These are phyloP conservation scores for Limanda limanda DNA, from an alignment of 2,113 vertebrate genomes.

Conservation along the genomic window DNA sequence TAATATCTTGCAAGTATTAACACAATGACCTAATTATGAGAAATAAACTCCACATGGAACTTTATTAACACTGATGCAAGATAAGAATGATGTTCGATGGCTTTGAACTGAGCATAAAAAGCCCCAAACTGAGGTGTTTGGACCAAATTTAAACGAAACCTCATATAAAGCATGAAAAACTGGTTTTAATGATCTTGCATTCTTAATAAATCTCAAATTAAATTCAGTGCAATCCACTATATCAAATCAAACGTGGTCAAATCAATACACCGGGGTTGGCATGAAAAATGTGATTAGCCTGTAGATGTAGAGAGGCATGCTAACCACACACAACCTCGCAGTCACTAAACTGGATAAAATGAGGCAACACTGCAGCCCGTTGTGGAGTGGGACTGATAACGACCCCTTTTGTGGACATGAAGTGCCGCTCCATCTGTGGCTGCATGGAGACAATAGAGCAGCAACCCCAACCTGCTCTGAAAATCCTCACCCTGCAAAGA, in stretches of 20 bases:
- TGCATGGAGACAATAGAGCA: slow-evolving; percentile 29
- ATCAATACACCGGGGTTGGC: slow-evolving; percentile 29
- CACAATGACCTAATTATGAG: too few species aligned
- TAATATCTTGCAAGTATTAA: too few species aligned
- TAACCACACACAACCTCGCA: slow-evolving; percentile 16
- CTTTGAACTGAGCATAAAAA: too few species aligned
- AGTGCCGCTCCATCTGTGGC: slow-evolving; percentile 33
- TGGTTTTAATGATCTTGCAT: too few species aligned
- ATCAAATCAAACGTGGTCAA: slow-evolving; percentile 57
- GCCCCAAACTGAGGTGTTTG: too few species aligned
- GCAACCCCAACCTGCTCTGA: background rate
- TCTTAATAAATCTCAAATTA: slow-evolving; percentile 47
- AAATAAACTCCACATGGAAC: too few species aligned
- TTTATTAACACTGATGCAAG: too few species aligned
- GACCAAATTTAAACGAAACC: too few species aligned
- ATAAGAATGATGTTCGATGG: too few species aligned
- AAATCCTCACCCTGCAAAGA: slow-evolving; percentile 3
- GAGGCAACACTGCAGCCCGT: background rate
- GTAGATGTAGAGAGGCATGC: slow-evolving; percentile 35
- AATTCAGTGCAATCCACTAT: slow-evolving; percentile 66
- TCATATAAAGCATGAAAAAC: too few species aligned
- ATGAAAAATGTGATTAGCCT: slow-evolving; percentile 57
- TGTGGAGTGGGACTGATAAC: slow-evolving; percentile 24
- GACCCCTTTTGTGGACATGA: slow-evolving; percentile 26
- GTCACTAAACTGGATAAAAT: background rate